Evolutionary conservation across 92 coral and sea anemone genomes (phyloP), one percentile per base, ranked within the genome.

Genomic region (Actinostola sp.): DNA sequence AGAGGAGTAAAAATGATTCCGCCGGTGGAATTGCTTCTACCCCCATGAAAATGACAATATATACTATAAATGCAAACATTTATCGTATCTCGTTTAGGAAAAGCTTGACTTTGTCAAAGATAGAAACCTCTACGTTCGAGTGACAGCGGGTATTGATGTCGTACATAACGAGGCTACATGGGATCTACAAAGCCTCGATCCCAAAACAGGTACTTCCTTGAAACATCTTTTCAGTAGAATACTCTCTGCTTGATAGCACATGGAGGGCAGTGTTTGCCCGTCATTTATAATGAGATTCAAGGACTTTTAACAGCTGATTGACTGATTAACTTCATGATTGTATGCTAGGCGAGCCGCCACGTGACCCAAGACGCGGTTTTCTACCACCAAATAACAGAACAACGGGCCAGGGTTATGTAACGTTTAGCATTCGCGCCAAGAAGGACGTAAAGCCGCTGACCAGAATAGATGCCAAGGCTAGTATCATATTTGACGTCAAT

Each of bases 301-400:
- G 26, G 19, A 52, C 26, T 16, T 16, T 15, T 7, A 41, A 15
- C 15, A 15, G 46, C 8, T 41, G 8, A 8, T 41, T 41, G 46
- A n/a, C n/a, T 41, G 46, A 15, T 7, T 41, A 15, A 41, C 46
- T 8, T 41, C 15, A 41, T 41, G 46, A 41, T 41, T 41, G 46
- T 15, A 41, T 7, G 15, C 46, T 21, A 88, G 90, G 93, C 25
- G 82, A 73, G 57, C 52, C 88, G 10, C 94, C 94, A 17, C 82
- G 73, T 67, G 81, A 89, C 58, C 94, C 94, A 3, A 75, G 84
- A 11, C 76, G 72, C 3, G 94, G 94, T 19, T 89, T 89, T 55
- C 85, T 89, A 9, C 94, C 94, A 7, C 94, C 94, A 14, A 89
- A 89, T 66, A 89, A 89, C 67, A 91, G 91, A 31, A 86, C 91